Evolutionary conservation across 2,113 vertebrate genomes (phyloP).

Genomic region (Anser cygnoides): DNA sequence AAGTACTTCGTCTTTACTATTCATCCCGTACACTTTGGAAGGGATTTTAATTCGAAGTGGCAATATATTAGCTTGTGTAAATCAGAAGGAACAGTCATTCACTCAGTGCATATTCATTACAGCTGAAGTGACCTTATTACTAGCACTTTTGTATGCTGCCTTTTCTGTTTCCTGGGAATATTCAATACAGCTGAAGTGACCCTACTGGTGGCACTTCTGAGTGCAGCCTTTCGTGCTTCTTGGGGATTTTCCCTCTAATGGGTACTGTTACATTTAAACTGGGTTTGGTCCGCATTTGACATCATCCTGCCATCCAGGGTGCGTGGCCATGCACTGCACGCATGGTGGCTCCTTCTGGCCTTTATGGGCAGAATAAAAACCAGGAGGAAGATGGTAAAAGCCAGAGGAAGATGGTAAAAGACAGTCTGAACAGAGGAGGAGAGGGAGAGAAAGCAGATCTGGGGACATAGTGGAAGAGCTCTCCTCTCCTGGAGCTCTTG

Average conservation of each 20-base stretch:
- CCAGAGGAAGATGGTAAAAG: neutral
- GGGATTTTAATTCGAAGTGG: neutral
- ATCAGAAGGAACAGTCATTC: conserved; percentile 20
- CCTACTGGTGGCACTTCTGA: conserved; percentile 27
- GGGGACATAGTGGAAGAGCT: neutral
- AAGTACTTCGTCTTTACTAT: neutral
- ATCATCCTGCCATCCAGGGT: neutral
- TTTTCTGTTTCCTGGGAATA: conserved; percentile 48
- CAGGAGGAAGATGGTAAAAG: neutral
- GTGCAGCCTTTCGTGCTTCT: conserved; percentile 55
- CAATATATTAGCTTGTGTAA: neutral
- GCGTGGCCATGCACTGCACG: neutral
- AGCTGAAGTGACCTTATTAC: conserved; percentile 48
- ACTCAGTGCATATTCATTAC: neutral
- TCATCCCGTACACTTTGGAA: neutral
- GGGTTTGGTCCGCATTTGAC: conserved; percentile 24
- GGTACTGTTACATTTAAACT: neutral
- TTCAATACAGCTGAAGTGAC: conserved; percentile 23
- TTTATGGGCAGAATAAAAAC: neutral
- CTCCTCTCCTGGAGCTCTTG: neutral
- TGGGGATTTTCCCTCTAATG: conserved; percentile 51
- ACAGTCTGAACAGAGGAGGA: neutral
- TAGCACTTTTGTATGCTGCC: conserved; percentile 4
- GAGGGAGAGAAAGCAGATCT: neutral
- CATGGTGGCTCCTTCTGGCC: neutral